phyloP scores from a whole-genome alignment of 1,140 invertebrate genomes.

The Philopotamus ludificatus region DNA sequence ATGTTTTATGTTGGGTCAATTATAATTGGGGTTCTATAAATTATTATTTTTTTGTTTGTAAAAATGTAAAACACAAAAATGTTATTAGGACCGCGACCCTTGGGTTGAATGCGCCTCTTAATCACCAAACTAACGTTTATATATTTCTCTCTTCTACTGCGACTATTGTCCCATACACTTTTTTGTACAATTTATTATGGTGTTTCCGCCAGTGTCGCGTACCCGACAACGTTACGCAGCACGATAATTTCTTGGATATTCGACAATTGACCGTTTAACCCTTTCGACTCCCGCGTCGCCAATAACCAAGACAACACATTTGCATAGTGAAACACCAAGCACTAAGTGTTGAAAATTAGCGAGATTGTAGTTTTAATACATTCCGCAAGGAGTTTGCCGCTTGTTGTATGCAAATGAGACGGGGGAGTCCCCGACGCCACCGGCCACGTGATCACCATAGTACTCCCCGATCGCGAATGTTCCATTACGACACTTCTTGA shows the following conservation, averaged over 20 bases:
- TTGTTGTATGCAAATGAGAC: constrained; percentile 27
- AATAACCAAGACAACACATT: constrained; percentile 11
- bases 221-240: not conserved
- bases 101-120: no score
- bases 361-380: constrained; percentile 31
- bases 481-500: not conserved
- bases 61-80: no score
- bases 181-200: constrained; percentile 18
- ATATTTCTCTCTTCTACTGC: constrained; percentile 16
- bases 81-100: no score
- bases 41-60: no score
- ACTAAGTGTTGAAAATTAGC: constrained; percentile 26
- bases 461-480: not conserved
- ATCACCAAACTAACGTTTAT: no score
- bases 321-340: constrained; percentile 12
- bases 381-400: constrained; percentile 22
- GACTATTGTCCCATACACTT: constrained; percentile 13
- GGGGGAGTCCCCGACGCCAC: constrained; percentile 9
- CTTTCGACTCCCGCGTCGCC: not conserved
- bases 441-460: constrained; percentile 10
- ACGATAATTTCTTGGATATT: no score
- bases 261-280: not conserved
- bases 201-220: not conserved
- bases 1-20: no score
- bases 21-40: no score